Evolutionary conservation across 1,140 invertebrate species (phyloP).

Genomic region (Aricia agestis): DNA sequence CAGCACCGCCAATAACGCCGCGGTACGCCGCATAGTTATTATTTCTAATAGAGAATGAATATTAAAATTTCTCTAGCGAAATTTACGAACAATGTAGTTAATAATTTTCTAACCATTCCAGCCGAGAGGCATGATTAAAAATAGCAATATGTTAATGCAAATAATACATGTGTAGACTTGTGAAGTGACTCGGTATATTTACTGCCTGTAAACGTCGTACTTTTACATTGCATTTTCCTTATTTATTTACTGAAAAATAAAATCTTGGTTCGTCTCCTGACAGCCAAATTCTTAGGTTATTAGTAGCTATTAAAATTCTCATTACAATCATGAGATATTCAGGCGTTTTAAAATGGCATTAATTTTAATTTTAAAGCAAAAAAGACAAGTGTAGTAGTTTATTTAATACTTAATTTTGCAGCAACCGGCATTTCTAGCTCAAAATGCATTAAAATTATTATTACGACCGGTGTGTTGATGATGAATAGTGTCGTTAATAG

Average conservation of each 20-base stretch:
- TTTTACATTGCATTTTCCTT: neutral
- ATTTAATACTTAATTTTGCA: no score
- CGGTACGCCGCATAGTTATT: neutral
- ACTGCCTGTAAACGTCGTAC: neutral
- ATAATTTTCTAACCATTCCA: neutral
- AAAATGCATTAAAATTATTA: no score
- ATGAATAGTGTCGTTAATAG: neutral
- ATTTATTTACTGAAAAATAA: no score
- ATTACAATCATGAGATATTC: no score
- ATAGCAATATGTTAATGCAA: neutral
- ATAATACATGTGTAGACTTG: neutral
- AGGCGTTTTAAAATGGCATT: no score
- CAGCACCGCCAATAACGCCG: neutral
- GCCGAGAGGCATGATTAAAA: neutral
- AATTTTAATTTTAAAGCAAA: no score
- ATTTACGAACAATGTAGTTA: neutral
- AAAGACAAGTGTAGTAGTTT: no score
- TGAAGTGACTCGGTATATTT: neutral
- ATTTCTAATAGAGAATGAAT: constrained; percentile 1
- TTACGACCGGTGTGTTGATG: neutral
- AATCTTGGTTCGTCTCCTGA: no score
- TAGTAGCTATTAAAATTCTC: no score
- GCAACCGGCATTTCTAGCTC: no score
- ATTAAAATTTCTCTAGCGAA: neutral
- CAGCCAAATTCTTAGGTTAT: no score